Evolutionary conservation across 2,113 vertebrate species (phyloP), one percentile per base, ranked within the genome.

Genomic region (Lipophrys pholis): DNA sequence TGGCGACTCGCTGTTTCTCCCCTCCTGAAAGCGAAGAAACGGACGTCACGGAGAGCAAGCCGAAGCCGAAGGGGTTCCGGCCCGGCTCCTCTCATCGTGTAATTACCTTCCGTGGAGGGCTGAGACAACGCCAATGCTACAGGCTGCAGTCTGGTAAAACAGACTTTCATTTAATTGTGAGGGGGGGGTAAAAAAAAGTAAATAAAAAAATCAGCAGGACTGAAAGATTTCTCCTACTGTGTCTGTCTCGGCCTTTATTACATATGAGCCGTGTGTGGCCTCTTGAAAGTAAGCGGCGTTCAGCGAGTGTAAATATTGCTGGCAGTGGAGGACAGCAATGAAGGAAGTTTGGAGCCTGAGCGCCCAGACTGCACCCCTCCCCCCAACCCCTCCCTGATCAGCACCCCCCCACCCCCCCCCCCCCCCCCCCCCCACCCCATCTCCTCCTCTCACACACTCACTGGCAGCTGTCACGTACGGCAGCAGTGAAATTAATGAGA

Each of bases 1-100:
- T 99, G 66, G 97, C 98, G 52, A 99, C 94, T 73, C 98, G 95
- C 78, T 99, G 98, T 80, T 99, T 99, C 92, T 99, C 97, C 87
- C 98, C 97, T 78, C 98, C 97, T 99, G 86, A 80, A 87, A 65
- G 30, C 21, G 76, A 60, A 46, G 15, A 30, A 30, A 30, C 2
- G 21, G 40, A 69, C 0, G 7, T 62, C 51, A 5, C 60, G 11
- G 76, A 77, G 38, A 21, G 39, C 30, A 52, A 54, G 64, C 15
- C 43, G 10, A 57, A 8, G 58, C 40, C 41, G 8, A 5, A 5
- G 0, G 50, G 6, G 57, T 46, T 54, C n/a, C n/a, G n/a, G n/a
- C n/a, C 38, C 63, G 50, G 38, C 42, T 11, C 40, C 14, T 54
- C 62, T 75, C 42, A 43, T 59, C 46, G 52, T 55, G 76, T 73